Percentiles rank a stretch among this genome's conserved stretches.
Evolutionary conservation across 2,797 vertebrate genomes (phyloP).

Genomic region (Todus mexicanus): DNA sequence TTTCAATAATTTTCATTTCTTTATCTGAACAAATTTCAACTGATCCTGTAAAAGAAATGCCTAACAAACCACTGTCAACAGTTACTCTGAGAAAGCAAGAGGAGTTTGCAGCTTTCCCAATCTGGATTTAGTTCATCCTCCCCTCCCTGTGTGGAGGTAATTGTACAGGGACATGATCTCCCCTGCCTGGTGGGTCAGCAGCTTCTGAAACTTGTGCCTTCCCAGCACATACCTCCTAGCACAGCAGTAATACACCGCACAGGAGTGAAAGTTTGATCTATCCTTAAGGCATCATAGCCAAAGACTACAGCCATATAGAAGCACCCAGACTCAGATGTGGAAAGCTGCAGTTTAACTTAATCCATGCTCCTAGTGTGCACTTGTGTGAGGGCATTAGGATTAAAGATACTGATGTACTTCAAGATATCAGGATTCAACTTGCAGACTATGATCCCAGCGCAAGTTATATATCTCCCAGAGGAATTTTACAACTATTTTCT

Average conservation of each 20-base stretch:
- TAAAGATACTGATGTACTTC: not conserved
- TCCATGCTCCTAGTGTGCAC: not conserved
- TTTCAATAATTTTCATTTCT: not conserved
- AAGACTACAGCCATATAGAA: accelerated
- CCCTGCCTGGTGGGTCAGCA: not conserved
- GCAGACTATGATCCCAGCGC: not conserved
- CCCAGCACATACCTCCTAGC: not conserved
- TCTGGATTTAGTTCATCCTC: not conserved
- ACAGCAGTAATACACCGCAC: not conserved
- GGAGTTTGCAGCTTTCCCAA: not conserved
- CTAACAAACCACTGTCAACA: too few relatives aligned
- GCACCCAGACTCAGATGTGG: not conserved
- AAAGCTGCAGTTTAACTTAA: not conserved
- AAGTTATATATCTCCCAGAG: not conserved
- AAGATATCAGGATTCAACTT: not conserved
- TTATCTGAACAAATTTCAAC: not conserved
- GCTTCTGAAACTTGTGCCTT: not conserved
- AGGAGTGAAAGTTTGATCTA: not conserved
- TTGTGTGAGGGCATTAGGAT: not conserved
- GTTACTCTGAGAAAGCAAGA: not conserved
- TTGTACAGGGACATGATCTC: accelerated
- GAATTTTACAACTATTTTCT: not conserved
- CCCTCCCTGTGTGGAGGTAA: accelerated
- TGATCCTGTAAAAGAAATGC: not conserved
- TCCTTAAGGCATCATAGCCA: not conserved